Conservation (phyloP, 2,113 vertebrate genomes). For the Microcebus lehilahytsara region DNA sequence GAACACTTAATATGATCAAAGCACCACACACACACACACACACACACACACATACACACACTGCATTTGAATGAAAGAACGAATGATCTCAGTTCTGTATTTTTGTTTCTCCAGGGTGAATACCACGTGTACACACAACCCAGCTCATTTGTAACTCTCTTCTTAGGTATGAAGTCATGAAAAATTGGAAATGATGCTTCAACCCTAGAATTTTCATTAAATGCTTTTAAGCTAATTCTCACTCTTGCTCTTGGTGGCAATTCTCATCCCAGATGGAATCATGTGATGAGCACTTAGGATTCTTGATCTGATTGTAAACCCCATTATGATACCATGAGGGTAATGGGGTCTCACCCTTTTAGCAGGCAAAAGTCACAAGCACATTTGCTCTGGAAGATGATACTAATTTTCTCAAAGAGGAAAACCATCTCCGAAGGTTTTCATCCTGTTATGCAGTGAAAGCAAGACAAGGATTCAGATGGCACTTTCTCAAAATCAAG, state of each 20-base stretch:
- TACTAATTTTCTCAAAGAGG: slow-evolving; percentile 37
- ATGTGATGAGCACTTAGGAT: not conserved
- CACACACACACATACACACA: not conserved
- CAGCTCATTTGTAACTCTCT: not conserved
- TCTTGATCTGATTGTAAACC: not conserved
- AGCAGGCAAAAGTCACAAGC: slow-evolving; percentile 3
- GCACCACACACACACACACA: not conserved
- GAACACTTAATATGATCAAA: not conserved
- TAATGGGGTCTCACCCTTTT: not conserved
- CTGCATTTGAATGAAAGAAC: not conserved
- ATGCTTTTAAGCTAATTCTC: slow-evolving; percentile 46
- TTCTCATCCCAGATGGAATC: not conserved
- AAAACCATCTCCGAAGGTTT: slow-evolving; percentile 3
- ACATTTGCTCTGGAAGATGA: slow-evolving; percentile 44
- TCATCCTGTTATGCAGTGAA: not conserved
- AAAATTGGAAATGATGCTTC: not conserved
- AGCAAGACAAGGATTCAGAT: not conserved
- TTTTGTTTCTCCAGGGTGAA: not conserved
- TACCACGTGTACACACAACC: not conserved
- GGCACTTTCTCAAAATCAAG: not conserved
- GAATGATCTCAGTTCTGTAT: not conserved
- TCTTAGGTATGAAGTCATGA: not conserved
- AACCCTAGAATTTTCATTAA: not conserved
- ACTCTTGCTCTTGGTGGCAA: not conserved
- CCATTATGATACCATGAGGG: not conserved